Evolutionary conservation across 2,888 invertebrate species (phyloP).

Genomic region (Lasioglossum morio): DNA sequence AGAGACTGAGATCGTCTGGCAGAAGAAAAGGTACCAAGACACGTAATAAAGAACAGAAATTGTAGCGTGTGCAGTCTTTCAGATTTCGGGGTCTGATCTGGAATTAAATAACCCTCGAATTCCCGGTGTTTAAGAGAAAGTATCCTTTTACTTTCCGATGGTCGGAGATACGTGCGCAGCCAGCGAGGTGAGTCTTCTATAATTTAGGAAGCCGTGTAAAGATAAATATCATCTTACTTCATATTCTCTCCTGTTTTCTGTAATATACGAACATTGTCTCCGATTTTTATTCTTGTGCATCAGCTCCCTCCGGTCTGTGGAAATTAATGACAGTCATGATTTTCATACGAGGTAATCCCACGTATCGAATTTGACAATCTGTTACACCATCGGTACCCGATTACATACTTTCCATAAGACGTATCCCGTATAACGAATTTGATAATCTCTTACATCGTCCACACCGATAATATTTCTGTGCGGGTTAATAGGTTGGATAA

Average conservation of each 20-base stretch:
- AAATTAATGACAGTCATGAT: background rate
- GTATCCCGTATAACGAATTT: background rate
- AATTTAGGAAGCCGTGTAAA: conserved; percentile 34
- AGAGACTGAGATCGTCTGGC: too few species aligned
- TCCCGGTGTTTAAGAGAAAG: conserved; percentile 44
- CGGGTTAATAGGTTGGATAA: background rate
- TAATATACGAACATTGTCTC: background rate
- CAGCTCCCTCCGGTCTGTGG: background rate
- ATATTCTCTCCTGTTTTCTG: conserved; percentile 14
- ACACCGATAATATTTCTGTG: background rate
- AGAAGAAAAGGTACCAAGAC: background rate
- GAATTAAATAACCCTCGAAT: conserved; percentile 31
- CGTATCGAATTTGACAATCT: background rate
- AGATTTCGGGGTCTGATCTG: conserved; percentile 23
- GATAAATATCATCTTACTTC: conserved; percentile 43
- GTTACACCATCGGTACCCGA: background rate
- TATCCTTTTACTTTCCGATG: conserved; percentile 47
- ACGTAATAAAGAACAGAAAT: conserved; percentile 7
- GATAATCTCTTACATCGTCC: background rate
- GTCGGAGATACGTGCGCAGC: conserved; percentile 29
- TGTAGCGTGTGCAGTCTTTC: conserved; percentile 17
- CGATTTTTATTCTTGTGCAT: background rate
- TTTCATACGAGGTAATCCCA: background rate
- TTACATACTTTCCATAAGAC: background rate
- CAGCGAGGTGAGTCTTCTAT: conserved; percentile 31